Percentiles rank a stretch among this genome's conserved stretches.
Evolutionary conservation across 30 jellyfish, hydroid and myxozoan species (phyloP).

Genomic region (Cassiopea xamachana): DNA sequence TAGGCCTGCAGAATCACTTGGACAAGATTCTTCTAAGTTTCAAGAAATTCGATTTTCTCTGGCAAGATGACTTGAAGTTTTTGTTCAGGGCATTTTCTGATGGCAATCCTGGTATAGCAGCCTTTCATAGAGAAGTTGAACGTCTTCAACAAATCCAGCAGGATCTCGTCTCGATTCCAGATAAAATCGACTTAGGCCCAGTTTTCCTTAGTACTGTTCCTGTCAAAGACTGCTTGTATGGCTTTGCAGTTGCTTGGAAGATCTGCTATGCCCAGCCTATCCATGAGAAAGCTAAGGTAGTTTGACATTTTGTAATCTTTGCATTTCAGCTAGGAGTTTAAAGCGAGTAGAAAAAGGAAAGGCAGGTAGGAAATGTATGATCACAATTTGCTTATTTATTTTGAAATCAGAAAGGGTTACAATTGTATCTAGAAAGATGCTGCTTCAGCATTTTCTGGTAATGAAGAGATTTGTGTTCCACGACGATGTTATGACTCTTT

Average conservation of each 20-base stretch:
- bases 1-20: conserved; percentile 54
- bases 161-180: conserved; percentile 59
- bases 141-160: conserved; percentile 70
- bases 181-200: conserved; percentile 54
- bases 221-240: conserved; percentile 74
- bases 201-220: conserved; percentile 66
- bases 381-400: no score
- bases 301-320: not conserved
- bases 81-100: conserved; percentile 72
- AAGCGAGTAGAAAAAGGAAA: no score
- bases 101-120: conserved; percentile 68
- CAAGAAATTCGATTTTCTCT: conserved; percentile 74
- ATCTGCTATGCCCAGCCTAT: conserved; percentile 81
- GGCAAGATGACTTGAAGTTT: conserved; percentile 81
- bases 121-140: conserved; percentile 79
- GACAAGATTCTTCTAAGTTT: conserved; percentile 60
- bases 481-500: no score
- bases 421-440: no score
- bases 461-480: no score
- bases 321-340: no score
- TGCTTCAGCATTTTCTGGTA: no score
- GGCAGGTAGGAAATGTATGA: no score
- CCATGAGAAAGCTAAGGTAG: conserved; percentile 83
- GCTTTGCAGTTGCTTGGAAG: conserved; percentile 87
- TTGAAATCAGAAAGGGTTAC: no score